Evolutionary conservation across 1,140 invertebrate species (phyloP), one percentile per base, ranked within the genome.

Genomic region (Pemphigus obesinymphae): DNA sequence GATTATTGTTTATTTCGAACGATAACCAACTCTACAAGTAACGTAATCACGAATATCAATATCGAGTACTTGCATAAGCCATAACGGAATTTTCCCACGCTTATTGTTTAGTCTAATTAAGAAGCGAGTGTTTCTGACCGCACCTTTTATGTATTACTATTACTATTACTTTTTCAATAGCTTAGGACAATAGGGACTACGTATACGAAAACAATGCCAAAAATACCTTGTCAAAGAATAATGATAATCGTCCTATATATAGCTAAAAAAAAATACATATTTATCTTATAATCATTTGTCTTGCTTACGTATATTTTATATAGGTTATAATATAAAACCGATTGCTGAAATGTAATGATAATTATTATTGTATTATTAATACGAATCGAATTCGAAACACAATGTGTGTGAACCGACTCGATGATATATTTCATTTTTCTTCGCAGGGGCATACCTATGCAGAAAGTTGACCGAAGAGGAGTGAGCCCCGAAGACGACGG

Each of bases 401-500:
- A 61, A 29, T 15, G 15, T 7, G 29, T 34, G 29, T 2, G 17
- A 63, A 34, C 58, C 2, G 0, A 63, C 17, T 29, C 23, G 11
- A 26, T 5, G 0, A 26, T 40, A 17, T 43, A 23, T 43, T 15
- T 68, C 45, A 1, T 78, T 45, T 63, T 40, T 29, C 0, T 1
- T 31, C 26, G 3, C 55, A 80, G 76, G 63, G 37, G 76, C 34
- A 80, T 80, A 40, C 76, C 76, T 2, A 31, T 80, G 53, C 7
- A 80, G 1, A 80, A 63, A 43, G 40, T 61, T 7, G 34, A 58
- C 11, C 55, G 55, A 20, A 55, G 53, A 1, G 63, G 72, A 45
- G 11, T 78, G 11, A 75, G 82, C 40, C 76, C 76, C 13, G 82
- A 83, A 13, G 91, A 92, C 85, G 93, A 94, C 87, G 93, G 93